These are phyloP conservation scores for Synergus itoensis DNA, from an alignment of 2,888 invertebrate species.

Conservation along the genomic window DNA sequence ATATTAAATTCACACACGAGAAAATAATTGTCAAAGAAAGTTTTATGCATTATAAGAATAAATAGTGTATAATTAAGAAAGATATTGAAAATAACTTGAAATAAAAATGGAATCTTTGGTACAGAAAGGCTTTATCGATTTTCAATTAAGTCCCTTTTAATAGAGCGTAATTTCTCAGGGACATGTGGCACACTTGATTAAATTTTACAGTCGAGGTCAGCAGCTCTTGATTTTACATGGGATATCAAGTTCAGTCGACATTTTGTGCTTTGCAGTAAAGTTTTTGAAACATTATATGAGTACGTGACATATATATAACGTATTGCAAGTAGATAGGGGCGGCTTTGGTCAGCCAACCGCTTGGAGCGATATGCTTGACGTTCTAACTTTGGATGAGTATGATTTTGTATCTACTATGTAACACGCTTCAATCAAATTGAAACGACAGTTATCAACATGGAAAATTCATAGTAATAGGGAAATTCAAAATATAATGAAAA, in stretches of 20 bases:
- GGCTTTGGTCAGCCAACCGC: slow-evolving; percentile 37
- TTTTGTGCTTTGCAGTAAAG: slow-evolving; percentile 24
- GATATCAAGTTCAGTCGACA: slow-evolving; percentile 34
- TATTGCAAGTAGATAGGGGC: slow-evolving; percentile 19
- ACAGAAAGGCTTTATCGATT: slow-evolving; percentile 9
- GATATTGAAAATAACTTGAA: not conserved
- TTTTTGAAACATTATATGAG: slow-evolving; percentile 36
- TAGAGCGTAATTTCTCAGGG: not conserved
- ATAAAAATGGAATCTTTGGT: not conserved
- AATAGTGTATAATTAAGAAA: not conserved
- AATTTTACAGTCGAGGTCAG: slow-evolving; percentile 6
- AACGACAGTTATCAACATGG: not conserved
- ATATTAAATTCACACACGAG: not conserved
- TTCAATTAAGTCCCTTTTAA: slow-evolving; percentile 11
- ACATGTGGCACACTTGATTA: slow-evolving; percentile 22
- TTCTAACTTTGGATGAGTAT: slow-evolving; percentile 28
- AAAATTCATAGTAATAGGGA: not conserved
- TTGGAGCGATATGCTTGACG: slow-evolving; percentile 32
- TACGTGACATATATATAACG: slow-evolving; percentile 19
- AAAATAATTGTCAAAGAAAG: no score
- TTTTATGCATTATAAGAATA: not conserved
- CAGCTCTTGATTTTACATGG: slow-evolving; percentile 14
- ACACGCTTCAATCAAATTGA: not conserved
- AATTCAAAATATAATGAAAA: not conserved
- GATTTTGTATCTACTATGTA: slow-evolving; percentile 1